A percentile compares a stretch with the other conserved stretches of the same genome.
phyloP scores from a whole-genome alignment of 2,113 vertebrate genomes.

The Atrichornis clamosus region DNA sequence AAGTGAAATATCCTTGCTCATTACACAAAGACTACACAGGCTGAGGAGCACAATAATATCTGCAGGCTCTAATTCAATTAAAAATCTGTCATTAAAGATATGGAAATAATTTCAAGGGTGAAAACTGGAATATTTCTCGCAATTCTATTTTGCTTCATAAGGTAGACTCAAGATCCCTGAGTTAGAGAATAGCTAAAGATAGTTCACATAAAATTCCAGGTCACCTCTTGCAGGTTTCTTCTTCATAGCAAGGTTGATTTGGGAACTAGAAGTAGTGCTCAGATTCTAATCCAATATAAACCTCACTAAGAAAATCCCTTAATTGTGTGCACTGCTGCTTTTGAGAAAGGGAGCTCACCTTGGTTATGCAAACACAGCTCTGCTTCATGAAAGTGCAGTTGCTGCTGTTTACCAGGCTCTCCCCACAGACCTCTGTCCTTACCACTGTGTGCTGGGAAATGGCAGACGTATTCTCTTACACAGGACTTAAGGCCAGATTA shows the following conservation, averaged over 20 bases:
- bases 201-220: neutral
- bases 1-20: neutral
- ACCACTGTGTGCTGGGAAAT: neutral
- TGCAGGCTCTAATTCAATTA: neutral
- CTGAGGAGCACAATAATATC: neutral
- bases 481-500: neutral
- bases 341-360: neutral
- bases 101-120: neutral
- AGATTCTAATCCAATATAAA: neutral
- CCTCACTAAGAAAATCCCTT: neutral
- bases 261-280: neutral
- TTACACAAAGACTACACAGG: neutral
- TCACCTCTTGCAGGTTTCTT: neutral
- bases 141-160: neutral
- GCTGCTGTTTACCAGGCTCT: neutral
- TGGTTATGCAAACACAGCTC: neutral
- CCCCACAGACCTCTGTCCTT: neutral
- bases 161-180: neutral
- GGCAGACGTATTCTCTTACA: rapidly evolving
- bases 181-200: neutral
- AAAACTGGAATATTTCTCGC: neutral
- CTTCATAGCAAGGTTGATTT: neutral
- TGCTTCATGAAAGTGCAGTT: neutral
- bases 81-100: neutral
- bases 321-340: neutral